These are phyloP conservation scores for Drosophila eohydei DNA, from an alignment of 2,888 invertebrate species.

Conservation along the genomic window DNA sequence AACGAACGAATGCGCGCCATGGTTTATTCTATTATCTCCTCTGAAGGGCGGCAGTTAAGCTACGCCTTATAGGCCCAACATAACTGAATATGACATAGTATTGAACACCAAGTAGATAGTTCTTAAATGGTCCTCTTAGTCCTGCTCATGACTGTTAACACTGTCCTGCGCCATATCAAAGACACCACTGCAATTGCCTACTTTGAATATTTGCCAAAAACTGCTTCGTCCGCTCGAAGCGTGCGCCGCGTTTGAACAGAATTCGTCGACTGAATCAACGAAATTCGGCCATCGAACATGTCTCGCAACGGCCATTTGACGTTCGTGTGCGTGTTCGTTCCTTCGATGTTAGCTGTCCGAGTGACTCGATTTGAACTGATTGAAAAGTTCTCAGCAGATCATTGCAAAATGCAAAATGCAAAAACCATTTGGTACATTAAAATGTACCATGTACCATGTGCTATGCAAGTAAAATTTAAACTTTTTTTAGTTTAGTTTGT, in stretches of 20 bases:
- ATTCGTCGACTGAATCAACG: slow-evolving; percentile 62
- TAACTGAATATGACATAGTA: neutral
- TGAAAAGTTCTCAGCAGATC: neutral
- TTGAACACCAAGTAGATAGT: slow-evolving; percentile 1
- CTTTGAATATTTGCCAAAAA: slow-evolving; percentile 17
- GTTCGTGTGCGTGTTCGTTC: neutral
- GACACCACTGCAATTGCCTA: slow-evolving; percentile 13
- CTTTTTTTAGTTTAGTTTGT: neutral
- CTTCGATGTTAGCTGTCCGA: neutral
- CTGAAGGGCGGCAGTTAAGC: slow-evolving; percentile 9
- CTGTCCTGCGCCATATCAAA: slow-evolving; percentile 14
- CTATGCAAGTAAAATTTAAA: neutral
- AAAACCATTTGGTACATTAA: neutral
- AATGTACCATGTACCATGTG: neutral
- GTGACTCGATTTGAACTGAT: neutral
- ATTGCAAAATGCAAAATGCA: too few relatives aligned
- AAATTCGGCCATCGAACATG: slow-evolving; percentile 33
- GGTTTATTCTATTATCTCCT: neutral
- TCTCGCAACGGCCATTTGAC: slow-evolving; percentile 8
- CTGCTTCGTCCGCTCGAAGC: slow-evolving; percentile 52
- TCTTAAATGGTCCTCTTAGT: slow-evolving; percentile 5
- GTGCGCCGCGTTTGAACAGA: slow-evolving; percentile 66
- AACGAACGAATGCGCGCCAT: slow-evolving; percentile 51
- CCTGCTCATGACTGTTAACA: slow-evolving; percentile 12
- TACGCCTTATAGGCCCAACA: neutral